phyloP scores from a whole-genome alignment of 2,113 vertebrate species.

The Trinectes maculatus region DNA sequence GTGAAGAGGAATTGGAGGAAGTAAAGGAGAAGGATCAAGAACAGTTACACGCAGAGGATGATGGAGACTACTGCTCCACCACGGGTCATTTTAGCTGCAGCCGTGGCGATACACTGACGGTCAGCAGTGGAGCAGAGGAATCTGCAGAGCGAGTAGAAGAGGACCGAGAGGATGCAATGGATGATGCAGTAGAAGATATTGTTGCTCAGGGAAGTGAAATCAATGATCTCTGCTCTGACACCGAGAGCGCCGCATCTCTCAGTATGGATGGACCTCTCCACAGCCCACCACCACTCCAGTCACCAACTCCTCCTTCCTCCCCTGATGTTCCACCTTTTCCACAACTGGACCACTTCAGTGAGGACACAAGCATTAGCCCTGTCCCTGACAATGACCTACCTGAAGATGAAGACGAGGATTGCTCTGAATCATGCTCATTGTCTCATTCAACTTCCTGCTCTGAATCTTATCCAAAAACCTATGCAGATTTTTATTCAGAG shows the following conservation, averaged over 20 bases:
- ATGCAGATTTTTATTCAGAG: conserved; percentile 70
- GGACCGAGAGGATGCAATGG: conserved; percentile 36
- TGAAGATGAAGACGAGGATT: conserved; percentile 68
- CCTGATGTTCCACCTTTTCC: conserved; percentile 63
- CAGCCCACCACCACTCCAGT: conserved; percentile 74
- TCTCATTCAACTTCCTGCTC: conserved; percentile 56
- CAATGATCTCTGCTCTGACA: conserved; percentile 71
- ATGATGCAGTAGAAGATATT: conserved; percentile 38
- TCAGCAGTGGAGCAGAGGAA: conserved; percentile 12
- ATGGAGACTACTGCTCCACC: background rate
- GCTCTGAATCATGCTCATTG: conserved; percentile 58
- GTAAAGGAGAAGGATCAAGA: conserved; percentile 32
- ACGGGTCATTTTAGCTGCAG: background rate
- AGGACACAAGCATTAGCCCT: conserved; percentile 67
- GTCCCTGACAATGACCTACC: conserved; percentile 65
- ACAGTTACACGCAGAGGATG: conserved; percentile 21
- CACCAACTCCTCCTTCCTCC: conserved; percentile 73
- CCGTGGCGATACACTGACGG: conserved; percentile 2
- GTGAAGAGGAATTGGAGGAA: conserved; percentile 21
- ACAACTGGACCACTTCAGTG: conserved; percentile 69
- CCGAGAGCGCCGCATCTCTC: conserved; percentile 76
- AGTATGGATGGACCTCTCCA: conserved; percentile 81
- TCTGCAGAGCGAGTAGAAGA: conserved; percentile 39
- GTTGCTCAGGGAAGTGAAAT: conserved; percentile 62
- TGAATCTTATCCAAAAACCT: conserved; percentile 66